Evolutionary conservation across 1,140 invertebrate species (phyloP).

Genomic region (Bacillus rossius): DNA sequence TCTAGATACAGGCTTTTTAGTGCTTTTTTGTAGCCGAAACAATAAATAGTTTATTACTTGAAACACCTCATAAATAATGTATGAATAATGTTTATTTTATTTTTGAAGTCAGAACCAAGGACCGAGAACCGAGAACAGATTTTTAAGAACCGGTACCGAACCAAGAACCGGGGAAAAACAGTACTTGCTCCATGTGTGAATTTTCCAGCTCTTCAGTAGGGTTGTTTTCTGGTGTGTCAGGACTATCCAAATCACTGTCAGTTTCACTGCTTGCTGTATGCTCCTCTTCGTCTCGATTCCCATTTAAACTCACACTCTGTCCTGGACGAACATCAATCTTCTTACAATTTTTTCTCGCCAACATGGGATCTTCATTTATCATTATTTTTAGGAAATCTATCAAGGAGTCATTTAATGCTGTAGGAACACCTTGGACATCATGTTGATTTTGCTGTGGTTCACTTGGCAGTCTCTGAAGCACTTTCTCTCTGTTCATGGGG

Average conservation of each 20-base stretch:
- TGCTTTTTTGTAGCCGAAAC: no score
- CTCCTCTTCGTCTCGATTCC: background rate
- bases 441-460: background rate
- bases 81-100: no score
- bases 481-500: slow-evolving; percentile 23
- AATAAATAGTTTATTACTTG: no score
- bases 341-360: background rate
- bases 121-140: no score
- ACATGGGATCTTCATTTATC: background rate
- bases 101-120: no score
- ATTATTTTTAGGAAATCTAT: background rate
- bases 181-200: background rate
- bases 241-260: background rate
- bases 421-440: background rate
- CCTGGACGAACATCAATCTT: background rate
- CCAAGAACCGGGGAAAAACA: no score
- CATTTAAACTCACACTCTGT: background rate
- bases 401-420: background rate
- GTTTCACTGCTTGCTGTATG: background rate
- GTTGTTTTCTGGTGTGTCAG: background rate
- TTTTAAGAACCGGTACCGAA: no score
- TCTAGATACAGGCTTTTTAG: no score
- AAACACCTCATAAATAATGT: no score
- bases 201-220: background rate
- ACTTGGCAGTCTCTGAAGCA: background rate